Percentiles rank a stretch among this genome's conserved stretches.
phyloP scores from a whole-genome alignment of 1,140 invertebrate genomes.

The Plutomurus gul region DNA sequence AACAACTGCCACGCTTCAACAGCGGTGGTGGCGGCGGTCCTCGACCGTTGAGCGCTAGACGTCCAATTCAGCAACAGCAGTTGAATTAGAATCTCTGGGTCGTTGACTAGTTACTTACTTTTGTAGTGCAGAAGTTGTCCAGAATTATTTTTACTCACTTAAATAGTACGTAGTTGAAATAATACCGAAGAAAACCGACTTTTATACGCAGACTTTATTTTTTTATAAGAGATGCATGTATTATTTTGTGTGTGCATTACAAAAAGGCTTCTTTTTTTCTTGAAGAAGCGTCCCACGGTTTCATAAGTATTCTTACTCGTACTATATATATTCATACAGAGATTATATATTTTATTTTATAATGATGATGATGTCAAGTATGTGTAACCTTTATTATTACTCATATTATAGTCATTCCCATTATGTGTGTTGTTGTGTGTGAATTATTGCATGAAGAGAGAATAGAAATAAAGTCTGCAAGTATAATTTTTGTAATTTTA shows the following conservation, averaged over 20 bases:
- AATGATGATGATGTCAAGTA: too few species aligned
- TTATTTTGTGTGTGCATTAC: background rate
- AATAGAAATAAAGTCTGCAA: constrained; percentile 30
- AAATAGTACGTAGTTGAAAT: background rate
- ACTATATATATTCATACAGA: background rate
- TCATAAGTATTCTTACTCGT: background rate
- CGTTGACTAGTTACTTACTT: too few species aligned
- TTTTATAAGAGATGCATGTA: too few species aligned
- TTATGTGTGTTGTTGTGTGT: constrained; percentile 7
- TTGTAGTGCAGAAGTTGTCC: background rate
- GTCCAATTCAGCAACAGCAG: background rate
- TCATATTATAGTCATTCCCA: background rate
- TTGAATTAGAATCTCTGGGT: background rate
- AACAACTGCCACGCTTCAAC: background rate
- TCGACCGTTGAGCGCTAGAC: background rate
- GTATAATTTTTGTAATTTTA: constrained; percentile 7
- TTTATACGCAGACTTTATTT: constrained; percentile 15
- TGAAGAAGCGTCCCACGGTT: background rate
- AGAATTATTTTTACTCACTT: background rate
- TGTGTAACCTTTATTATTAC: background rate
- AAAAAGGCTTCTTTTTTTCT: background rate
- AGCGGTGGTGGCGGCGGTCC: background rate
- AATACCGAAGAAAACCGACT: background rate
- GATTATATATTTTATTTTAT: background rate
- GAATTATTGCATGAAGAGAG: background rate